phyloP scores from a whole-genome alignment of 2,888 invertebrate species.

The Eupsilia transversa region DNA sequence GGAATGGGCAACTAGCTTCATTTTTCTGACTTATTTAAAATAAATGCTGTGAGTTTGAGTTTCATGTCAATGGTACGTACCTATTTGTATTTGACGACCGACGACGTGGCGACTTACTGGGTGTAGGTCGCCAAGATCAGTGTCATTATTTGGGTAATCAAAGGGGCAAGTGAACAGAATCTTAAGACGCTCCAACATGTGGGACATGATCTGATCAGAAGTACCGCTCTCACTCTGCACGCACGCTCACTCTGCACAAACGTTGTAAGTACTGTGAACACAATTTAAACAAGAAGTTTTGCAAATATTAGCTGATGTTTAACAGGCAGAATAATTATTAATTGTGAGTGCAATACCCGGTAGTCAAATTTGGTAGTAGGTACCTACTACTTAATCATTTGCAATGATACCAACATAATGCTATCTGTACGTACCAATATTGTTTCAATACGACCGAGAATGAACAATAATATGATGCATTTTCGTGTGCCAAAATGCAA shows the following conservation, averaged over 20 bases:
- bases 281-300: slow-evolving; percentile 1
- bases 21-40: no score
- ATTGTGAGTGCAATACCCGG: background rate
- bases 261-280: no score
- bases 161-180: background rate
- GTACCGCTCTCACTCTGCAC: no score
- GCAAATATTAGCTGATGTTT: background rate
- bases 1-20: no score
- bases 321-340: background rate
- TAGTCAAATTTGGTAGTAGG: slow-evolving; percentile 16
- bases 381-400: slow-evolving; percentile 42
- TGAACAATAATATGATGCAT: slow-evolving; percentile 25
- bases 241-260: background rate
- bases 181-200: background rate
- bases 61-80: background rate
- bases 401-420: slow-evolving; percentile 35
- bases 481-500: slow-evolving; percentile 31
- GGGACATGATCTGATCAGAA: background rate
- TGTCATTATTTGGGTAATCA: background rate
- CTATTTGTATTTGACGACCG: background rate
- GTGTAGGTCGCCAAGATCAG: no score
- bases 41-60: no score
- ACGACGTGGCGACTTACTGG: no score
- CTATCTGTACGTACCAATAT: slow-evolving; percentile 6
- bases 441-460: slow-evolving; percentile 18